phyloP scores from a whole-genome alignment of 2,113 vertebrate genomes.

The Poeciliopsis prolifica region DNA sequence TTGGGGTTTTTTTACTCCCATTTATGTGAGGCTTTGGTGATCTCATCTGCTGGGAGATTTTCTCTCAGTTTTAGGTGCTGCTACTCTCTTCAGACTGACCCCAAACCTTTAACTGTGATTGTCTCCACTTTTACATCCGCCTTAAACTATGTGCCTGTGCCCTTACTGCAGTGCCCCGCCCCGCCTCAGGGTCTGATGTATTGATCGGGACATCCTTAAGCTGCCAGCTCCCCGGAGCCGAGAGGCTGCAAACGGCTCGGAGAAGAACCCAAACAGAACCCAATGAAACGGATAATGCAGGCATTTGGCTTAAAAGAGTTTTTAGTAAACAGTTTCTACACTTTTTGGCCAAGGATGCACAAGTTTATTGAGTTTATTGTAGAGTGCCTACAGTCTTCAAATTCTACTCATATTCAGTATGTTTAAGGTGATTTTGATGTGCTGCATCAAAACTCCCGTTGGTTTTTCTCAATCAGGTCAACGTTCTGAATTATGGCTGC shows the following conservation, averaged over 20 bases:
- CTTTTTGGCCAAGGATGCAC: background rate
- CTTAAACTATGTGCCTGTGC: conserved; percentile 37
- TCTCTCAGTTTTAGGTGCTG: conserved; percentile 23
- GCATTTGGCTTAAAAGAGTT: conserved; percentile 10
- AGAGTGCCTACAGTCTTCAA: background rate
- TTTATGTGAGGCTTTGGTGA: conserved; percentile 14
- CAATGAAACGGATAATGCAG: conserved; percentile 11
- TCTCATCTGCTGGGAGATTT: conserved; percentile 2
- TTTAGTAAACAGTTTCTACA: background rate
- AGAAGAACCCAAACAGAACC: background rate
- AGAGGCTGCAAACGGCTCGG: conserved; percentile 22
- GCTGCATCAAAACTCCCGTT: too few species aligned
- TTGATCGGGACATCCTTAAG: conserved; percentile 63
- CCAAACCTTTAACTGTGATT: conserved; percentile 13
- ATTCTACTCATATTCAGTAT: background rate
- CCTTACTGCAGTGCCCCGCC: conserved; percentile 67
- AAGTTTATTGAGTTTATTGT: background rate
- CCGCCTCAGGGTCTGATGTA: conserved; percentile 53
- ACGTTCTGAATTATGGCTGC: too few species aligned
- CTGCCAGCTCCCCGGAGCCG: conserved; percentile 54
- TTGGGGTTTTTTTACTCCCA: background rate
- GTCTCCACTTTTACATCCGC: conserved; percentile 25
- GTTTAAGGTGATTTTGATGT: too few species aligned
- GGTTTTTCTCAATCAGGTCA: too few species aligned
- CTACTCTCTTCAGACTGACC: conserved; percentile 26